Evolutionary conservation across 2,113 vertebrate species (phyloP).

Genomic region (Chauna torquata): DNA sequence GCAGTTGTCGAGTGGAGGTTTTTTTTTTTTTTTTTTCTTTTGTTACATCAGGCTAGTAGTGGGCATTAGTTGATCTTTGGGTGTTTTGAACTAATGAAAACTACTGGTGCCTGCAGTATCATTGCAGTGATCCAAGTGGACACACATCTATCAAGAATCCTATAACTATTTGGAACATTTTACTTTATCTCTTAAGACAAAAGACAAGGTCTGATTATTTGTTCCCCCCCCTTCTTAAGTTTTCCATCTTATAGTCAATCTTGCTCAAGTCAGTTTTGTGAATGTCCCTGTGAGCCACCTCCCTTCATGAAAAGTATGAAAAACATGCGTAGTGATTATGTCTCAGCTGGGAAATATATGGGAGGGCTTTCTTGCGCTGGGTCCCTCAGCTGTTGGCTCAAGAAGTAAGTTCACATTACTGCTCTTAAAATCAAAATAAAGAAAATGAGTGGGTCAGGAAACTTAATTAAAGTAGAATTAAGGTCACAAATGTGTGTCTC

Average conservation of each 20-base stretch:
- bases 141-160: not conserved
- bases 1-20: not conserved
- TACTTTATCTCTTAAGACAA: not conserved
- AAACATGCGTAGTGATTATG: not conserved
- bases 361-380: not conserved
- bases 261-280: not conserved
- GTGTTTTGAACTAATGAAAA: not conserved
- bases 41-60: not conserved
- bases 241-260: not conserved
- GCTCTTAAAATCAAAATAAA: not conserved
- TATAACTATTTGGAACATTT: not conserved
- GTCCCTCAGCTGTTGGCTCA: not conserved
- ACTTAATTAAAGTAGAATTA: constrained; percentile 3
- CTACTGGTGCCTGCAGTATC: not conserved
- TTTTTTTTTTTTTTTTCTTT: not conserved
- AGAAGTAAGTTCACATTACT: not conserved
- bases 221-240: not conserved
- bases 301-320: not conserved
- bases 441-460: not conserved
- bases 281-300: not conserved
- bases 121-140: not conserved
- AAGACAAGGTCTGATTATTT: not conserved
- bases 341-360: no score
- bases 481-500: not conserved
- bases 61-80: not conserved